Evolutionary conservation across 1,140 invertebrate species (phyloP).

Genomic region (Cotesia vestalis): DNA sequence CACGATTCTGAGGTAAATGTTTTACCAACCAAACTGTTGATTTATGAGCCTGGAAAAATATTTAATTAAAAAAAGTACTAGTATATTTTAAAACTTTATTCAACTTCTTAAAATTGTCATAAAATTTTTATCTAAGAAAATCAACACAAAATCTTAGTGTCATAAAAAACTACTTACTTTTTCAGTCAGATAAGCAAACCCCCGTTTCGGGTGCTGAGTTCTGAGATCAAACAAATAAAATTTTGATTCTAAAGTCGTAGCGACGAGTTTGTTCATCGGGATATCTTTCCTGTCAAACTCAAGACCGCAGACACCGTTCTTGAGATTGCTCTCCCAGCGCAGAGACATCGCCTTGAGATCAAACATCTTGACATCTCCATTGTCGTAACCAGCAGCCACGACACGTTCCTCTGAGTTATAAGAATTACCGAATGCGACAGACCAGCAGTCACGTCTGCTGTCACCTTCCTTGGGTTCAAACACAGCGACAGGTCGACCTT

Average conservation of each 20-base stretch:
- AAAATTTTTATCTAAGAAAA: not conserved
- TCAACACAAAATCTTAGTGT: not conserved
- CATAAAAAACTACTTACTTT: slow-evolving; percentile 65
- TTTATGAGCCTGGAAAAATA: slow-evolving; percentile 71
- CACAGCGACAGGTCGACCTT: slow-evolving; percentile 85
- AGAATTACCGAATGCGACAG: slow-evolving; percentile 87
- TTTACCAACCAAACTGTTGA: slow-evolving; percentile 88
- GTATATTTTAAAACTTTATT: not conserved
- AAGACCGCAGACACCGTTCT: slow-evolving; percentile 90
- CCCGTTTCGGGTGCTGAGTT: slow-evolving; percentile 87
- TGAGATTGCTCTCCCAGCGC: slow-evolving; percentile 91
- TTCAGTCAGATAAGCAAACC: slow-evolving; percentile 82
- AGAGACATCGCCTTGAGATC: slow-evolving; percentile 87
- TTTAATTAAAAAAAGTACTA: slow-evolving; percentile 6
- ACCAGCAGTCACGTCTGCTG: slow-evolving; percentile 82
- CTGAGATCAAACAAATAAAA: slow-evolving; percentile 90
- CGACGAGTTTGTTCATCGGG: slow-evolving; percentile 93
- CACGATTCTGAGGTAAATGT: slow-evolving; percentile 93
- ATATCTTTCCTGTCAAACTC: slow-evolving; percentile 96
- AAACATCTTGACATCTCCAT: slow-evolving; percentile 96
- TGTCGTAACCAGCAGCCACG: slow-evolving; percentile 93
- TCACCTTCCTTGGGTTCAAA: slow-evolving; percentile 81
- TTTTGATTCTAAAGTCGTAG: slow-evolving; percentile 92
- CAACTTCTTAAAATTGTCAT: slow-evolving; percentile 19
- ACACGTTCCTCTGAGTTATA: slow-evolving; percentile 86